Evolutionary conservation across 2,888 invertebrate genomes (phyloP).

Genomic region (Melieria crassipennis): DNA sequence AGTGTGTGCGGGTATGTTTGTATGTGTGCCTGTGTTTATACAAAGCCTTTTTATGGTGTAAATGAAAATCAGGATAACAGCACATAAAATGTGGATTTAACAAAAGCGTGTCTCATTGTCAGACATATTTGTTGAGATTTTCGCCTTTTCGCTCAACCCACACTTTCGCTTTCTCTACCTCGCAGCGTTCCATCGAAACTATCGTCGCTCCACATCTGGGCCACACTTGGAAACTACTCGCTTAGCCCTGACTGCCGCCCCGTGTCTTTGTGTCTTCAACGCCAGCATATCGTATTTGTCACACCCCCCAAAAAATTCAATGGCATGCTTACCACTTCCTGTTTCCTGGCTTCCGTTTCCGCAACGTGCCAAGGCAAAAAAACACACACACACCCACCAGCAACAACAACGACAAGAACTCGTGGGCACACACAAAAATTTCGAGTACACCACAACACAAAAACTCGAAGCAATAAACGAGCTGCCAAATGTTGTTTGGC

Average conservation of each 20-base stretch:
- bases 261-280: neutral
- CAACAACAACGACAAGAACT: neutral
- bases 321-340: neutral
- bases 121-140: conserved; percentile 52
- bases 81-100: conserved; percentile 32
- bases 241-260: neutral
- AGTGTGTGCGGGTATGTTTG: neutral
- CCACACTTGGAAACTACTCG: neutral
- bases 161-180: too few relatives aligned
- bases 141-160: neutral
- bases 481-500: conserved; percentile 29
- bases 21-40: neutral
- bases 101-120: conserved; percentile 45
- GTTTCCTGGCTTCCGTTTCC: neutral
- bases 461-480: conserved; percentile 39
- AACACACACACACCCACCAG: neutral
- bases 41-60: conserved; percentile 26
- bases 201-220: neutral
- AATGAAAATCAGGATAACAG: conserved; percentile 34
- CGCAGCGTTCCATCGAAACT: too few relatives aligned
- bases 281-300: neutral
- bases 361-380: neutral
- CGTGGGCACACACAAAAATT: neutral
- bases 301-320: neutral
- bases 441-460: conserved; percentile 5